Evolutionary conservation across 2,888 invertebrate genomes (phyloP).

Genomic region (Hofmannophila pseudospretella): DNA sequence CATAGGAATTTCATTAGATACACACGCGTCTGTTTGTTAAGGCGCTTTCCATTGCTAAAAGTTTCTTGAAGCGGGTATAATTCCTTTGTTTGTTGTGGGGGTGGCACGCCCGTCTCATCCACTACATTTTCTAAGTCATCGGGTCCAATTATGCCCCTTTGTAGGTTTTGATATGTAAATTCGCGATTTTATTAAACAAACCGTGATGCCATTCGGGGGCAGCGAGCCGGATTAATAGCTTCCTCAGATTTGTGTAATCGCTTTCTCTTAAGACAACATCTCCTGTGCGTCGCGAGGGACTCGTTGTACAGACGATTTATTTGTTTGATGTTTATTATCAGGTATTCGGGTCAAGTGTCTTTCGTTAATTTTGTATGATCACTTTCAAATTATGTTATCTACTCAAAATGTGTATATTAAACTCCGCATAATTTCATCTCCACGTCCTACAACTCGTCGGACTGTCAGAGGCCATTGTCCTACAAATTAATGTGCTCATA

Average conservation of each 20-base stretch:
- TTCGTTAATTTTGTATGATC: too few species aligned
- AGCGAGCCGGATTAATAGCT: slow-evolving; percentile 77
- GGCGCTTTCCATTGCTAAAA: slow-evolving; percentile 79
- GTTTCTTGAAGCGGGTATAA: slow-evolving; percentile 79
- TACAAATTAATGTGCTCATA: slow-evolving; percentile 67
- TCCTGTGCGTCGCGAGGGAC: slow-evolving; percentile 58
- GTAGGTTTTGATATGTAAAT: slow-evolving; percentile 79
- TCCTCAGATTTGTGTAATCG: slow-evolving; percentile 78
- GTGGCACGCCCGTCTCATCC: slow-evolving; percentile 64
- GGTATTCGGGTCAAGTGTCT: background rate
- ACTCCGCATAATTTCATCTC: too few species aligned
- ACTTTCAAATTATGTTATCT: too few species aligned
- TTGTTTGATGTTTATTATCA: slow-evolving; percentile 39
- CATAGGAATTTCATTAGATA: slow-evolving; percentile 79
- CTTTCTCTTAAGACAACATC: slow-evolving; percentile 75
- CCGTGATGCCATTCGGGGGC: slow-evolving; percentile 76
- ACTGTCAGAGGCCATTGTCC: slow-evolving; percentile 50
- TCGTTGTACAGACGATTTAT: slow-evolving; percentile 33
- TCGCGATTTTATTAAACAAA: slow-evolving; percentile 78
- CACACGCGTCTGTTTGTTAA: slow-evolving; percentile 78
- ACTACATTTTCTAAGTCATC: slow-evolving; percentile 78
- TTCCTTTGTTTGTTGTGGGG: slow-evolving; percentile 77
- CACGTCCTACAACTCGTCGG: too few species aligned
- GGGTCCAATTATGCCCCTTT: slow-evolving; percentile 79
- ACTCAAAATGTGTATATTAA: too few species aligned